phyloP scores from a whole-genome alignment of 2,888 invertebrate genomes.

The Acanthosepion pharaonis region DNA sequence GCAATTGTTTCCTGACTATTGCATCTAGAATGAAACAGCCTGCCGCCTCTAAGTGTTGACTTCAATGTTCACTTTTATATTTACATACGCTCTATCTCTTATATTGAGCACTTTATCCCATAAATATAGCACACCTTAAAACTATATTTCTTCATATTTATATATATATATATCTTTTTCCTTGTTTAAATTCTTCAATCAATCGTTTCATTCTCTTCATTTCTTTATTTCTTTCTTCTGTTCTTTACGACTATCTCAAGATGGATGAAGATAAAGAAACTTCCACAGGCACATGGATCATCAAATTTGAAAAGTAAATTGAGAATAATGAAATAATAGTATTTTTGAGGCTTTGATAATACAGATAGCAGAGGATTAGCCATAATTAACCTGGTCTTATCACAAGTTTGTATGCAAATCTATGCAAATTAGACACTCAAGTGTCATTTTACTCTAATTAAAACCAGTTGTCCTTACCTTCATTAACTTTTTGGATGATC shows the following conservation, averaged over 20 bases:
- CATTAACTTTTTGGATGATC: neutral
- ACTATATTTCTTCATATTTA: too few relatives aligned
- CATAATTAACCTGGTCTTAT: neutral
- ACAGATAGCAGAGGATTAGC: neutral
- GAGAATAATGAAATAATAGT: neutral
- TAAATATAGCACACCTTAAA: too few relatives aligned
- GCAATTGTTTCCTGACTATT: too few relatives aligned
- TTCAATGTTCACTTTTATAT: too few relatives aligned
- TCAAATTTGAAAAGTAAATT: conserved; percentile 4
- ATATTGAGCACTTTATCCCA: too few relatives aligned
- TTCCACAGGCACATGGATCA: neutral
- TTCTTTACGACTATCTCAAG: neutral
- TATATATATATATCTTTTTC: too few relatives aligned
- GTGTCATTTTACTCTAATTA: conserved; percentile 8
- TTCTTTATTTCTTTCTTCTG: neutral
- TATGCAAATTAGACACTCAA: neutral
- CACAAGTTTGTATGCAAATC: neutral
- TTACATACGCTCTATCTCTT: too few relatives aligned
- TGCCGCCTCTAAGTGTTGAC: too few relatives aligned
- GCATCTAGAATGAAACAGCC: too few relatives aligned
- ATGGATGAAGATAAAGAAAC: neutral
- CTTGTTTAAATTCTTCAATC: too few relatives aligned
- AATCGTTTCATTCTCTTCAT: too few relatives aligned
- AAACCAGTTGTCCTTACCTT: neutral
- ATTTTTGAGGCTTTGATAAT: conserved; percentile 20